A percentile compares a stretch with the other conserved stretches of the same genome.
Conservation (phyloP, 1,140 invertebrate genomes). For the Pseudobourletiella spinata region DNA sequence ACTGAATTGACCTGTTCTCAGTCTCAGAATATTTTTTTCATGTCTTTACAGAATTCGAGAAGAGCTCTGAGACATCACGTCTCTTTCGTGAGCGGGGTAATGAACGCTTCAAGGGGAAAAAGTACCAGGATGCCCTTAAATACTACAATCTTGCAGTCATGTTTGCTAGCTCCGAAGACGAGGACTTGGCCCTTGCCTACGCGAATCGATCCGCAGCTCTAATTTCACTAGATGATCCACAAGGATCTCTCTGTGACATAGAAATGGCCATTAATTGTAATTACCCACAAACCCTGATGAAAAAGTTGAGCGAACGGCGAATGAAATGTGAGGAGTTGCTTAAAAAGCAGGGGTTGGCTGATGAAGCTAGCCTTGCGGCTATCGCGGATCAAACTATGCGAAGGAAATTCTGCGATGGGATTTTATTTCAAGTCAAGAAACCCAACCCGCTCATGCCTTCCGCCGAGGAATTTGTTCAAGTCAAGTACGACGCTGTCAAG, state of each 20-base stretch:
- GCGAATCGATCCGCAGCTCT: slow-evolving; percentile 18
- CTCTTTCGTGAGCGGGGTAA: slow-evolving; percentile 7
- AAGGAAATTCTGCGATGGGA: slow-evolving; percentile 4
- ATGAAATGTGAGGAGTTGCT: background rate
- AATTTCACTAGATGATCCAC: background rate
- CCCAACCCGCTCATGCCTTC: background rate
- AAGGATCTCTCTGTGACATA: slow-evolving; percentile 17
- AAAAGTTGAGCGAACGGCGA: slow-evolving; percentile 1
- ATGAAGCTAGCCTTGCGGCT: background rate
- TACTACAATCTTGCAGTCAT: slow-evolving; percentile 20
- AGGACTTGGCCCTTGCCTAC: slow-evolving; percentile 2
- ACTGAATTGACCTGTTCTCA: background rate
- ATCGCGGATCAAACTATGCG: background rate
- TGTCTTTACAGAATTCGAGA: slow-evolving; percentile 2
- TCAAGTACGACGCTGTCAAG: background rate
- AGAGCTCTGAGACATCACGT: background rate
- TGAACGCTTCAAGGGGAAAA: background rate
- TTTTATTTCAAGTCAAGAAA: slow-evolving; percentile 11
- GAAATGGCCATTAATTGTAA: background rate
- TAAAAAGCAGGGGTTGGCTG: background rate
- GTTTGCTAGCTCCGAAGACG: background rate
- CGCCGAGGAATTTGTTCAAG: slow-evolving; percentile 21
- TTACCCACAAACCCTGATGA: slow-evolving; percentile 4
- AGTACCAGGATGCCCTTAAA: slow-evolving; percentile 7
- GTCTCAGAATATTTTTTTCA: background rate